Evolutionary conservation across 2,113 vertebrate genomes (phyloP).

Genomic region (Nasalis larvatus): DNA sequence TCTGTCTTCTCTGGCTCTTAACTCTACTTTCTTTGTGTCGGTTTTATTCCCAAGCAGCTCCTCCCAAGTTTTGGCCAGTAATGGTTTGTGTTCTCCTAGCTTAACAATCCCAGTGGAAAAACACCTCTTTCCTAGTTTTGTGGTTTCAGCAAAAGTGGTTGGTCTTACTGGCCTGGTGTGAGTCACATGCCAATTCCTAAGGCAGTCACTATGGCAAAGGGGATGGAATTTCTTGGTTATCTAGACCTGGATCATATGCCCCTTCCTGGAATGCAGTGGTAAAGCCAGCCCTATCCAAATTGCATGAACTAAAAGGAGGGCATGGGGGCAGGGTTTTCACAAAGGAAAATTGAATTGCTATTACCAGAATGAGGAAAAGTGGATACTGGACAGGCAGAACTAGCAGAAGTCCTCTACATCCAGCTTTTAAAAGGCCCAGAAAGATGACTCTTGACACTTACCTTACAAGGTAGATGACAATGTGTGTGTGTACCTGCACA

Average conservation of each 20-base stretch:
- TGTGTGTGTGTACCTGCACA: background rate
- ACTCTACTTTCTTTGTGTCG: background rate
- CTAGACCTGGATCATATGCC: background rate
- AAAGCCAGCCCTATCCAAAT: background rate
- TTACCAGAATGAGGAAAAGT: background rate
- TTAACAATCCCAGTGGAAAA: background rate
- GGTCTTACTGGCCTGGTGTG: background rate
- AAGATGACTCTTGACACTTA: background rate
- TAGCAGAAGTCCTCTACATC: background rate
- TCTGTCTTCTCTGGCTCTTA: slow-evolving; percentile 22
- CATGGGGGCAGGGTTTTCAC: background rate
- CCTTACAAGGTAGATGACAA: background rate
- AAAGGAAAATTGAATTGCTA: background rate
- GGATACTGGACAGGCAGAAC: background rate
- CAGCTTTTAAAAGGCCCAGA: background rate
- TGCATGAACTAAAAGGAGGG: background rate
- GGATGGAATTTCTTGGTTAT: background rate
- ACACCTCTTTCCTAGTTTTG: background rate
- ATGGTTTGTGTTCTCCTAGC: background rate
- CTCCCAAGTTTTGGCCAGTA: background rate
- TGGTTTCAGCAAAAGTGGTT: background rate
- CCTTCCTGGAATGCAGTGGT: background rate
- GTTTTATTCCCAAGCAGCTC: background rate
- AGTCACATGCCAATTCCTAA: background rate
- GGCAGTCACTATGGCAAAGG: background rate